Conservation (phyloP, 1,140 invertebrate species). For the Leptopilina boulardi region DNA sequence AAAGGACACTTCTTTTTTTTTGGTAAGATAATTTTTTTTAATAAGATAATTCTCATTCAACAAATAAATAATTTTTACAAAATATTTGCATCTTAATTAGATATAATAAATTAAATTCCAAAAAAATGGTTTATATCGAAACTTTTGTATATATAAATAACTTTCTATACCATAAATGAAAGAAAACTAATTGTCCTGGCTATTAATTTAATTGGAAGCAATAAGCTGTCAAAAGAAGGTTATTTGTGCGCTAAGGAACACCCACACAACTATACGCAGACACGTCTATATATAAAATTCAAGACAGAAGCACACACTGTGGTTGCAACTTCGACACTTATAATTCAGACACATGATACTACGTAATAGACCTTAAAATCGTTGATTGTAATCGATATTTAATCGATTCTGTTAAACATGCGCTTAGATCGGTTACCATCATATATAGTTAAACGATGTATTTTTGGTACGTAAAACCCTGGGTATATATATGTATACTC, state of each 20-base stretch:
- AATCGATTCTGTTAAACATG: slow-evolving; percentile 30
- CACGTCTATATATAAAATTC: not conserved
- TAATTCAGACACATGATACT: not conserved
- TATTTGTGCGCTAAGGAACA: not conserved
- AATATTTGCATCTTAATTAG: not conserved
- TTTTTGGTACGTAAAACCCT: slow-evolving; percentile 43
- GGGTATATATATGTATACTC: no score
- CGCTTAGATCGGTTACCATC: slow-evolving; percentile 26
- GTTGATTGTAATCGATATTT: slow-evolving; percentile 31
- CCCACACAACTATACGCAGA: not conserved
- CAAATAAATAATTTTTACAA: no score
- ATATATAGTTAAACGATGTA: not conserved
- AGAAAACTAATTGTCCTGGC: not conserved
- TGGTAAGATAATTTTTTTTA: no score
- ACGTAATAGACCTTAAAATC: slow-evolving; percentile 26
- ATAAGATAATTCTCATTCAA: no score
- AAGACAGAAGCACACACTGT: not conserved
- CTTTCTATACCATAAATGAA: slow-evolving; percentile 18
- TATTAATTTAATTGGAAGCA: not conserved
- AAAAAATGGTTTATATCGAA: no score
- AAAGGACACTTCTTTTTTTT: not conserved
- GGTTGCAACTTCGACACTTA: not conserved
- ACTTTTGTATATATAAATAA: not conserved
- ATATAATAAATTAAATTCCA: no score
- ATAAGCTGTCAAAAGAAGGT: slow-evolving; percentile 7